Percentiles rank a stretch among this genome's conserved stretches.
Evolutionary conservation across 2,113 vertebrate species (phyloP).

Genomic region (Campylomormyrus numenius): DNA sequence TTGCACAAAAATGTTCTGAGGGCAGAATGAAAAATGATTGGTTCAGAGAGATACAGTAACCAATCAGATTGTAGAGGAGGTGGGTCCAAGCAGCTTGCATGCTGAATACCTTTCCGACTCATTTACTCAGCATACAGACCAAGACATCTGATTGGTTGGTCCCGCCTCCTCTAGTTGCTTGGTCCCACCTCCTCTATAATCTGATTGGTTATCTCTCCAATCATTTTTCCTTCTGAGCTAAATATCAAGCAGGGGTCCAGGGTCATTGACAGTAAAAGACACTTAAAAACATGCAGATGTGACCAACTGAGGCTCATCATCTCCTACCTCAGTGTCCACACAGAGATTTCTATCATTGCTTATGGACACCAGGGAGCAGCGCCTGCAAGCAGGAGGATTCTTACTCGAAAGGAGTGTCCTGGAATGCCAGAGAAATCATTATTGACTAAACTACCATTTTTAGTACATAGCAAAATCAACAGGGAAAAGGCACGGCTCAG

Average conservation of each 20-base stretch:
- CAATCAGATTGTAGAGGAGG: not conserved
- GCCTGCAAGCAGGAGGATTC: slow-evolving; percentile 14
- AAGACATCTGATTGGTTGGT: not conserved
- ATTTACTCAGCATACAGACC: not conserved
- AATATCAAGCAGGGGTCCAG: not conserved
- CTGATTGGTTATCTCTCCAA: not conserved
- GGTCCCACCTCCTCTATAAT: not conserved
- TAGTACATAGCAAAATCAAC: not conserved
- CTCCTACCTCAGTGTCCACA: slow-evolving; percentile 48
- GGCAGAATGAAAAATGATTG: not conserved
- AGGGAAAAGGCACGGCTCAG: not conserved
- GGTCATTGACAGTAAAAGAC: not conserved
- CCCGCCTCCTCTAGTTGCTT: not conserved
- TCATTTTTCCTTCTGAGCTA: not conserved
- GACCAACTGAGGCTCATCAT: not conserved
- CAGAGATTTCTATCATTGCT: slow-evolving; percentile 40
- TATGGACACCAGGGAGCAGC: slow-evolving; percentile 23
- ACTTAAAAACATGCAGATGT: not conserved
- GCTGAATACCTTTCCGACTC: not conserved
- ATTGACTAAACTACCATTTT: not conserved
- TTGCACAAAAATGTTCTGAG: not conserved
- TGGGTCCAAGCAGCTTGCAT: not conserved
- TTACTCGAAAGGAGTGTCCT: not conserved
- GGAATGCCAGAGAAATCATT: not conserved
- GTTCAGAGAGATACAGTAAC: not conserved